These are phyloP conservation scores for Myotis lucifugus DNA, from an alignment of 2,113 vertebrate species.

Conservation along the genomic window DNA sequence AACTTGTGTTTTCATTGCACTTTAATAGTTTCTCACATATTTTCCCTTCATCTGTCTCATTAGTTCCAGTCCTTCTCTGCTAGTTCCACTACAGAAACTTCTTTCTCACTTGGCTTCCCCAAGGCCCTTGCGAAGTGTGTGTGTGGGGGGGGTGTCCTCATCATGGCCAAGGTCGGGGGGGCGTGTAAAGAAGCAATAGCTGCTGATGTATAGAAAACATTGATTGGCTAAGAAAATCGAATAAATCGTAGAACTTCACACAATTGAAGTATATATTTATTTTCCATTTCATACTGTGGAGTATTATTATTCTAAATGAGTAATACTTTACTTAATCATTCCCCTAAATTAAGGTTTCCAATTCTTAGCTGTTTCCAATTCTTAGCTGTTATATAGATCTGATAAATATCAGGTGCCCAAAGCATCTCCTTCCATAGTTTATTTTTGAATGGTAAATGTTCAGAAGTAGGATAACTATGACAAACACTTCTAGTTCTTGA, in stretches of 20 bases:
- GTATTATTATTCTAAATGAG: background rate
- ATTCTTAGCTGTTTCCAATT: too few species aligned
- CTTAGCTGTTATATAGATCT: background rate
- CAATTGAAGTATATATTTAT: background rate
- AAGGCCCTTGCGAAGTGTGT: background rate
- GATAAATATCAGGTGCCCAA: background rate
- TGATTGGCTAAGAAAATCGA: background rate
- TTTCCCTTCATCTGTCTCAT: background rate
- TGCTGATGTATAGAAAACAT: background rate
- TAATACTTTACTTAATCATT: background rate
- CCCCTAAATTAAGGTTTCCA: background rate
- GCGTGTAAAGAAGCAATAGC: background rate
- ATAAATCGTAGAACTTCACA: background rate
- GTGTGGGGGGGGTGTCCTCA: background rate
- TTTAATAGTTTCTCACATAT: background rate
- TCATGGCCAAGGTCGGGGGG: too few species aligned
- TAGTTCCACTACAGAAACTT: background rate
- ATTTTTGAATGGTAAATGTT: constrained; percentile 15
- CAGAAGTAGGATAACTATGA: background rate
- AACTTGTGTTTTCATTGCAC: background rate
- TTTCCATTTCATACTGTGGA: constrained; percentile 11
- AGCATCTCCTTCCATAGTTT: background rate
- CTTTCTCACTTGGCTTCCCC: background rate
- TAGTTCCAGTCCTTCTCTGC: background rate
- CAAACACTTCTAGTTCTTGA: constrained; percentile 16